Evolutionary conservation across 1,140 invertebrate species (phyloP), one percentile per base, ranked within the genome.

Genomic region (Sinonovacula constricta): DNA sequence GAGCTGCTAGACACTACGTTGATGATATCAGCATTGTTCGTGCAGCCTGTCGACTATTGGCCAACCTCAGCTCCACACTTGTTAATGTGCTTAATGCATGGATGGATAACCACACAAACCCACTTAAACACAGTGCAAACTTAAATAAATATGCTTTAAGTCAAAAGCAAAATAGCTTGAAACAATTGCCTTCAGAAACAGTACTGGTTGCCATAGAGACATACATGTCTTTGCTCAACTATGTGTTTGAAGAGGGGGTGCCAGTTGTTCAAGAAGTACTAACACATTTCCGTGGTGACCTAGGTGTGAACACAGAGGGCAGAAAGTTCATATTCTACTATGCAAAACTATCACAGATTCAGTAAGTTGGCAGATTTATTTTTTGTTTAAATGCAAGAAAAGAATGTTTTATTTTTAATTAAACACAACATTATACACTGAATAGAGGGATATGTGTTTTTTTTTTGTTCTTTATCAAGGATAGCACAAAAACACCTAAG

Each of bases 301-400:
- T 86, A 24, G 83, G 79, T 12, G 75, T 86, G 4, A 82, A 77
- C 54, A 83, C 67, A 22, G 85, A 86, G 39, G 82, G 85, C 12
- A 67, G 85, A 45, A 72, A 79, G 33, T 83, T 84, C 56, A 66
- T 86, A 12, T 86, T 80, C 67, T 80, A 80, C 45, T 83, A 80
- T 66, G 81, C 80, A 28, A 84, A 81, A 66, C 63, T 85, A 39
- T 75, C 81, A 39, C 85, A 86, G 62, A 49, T 83, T 12, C 75
- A 74, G 83, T 84, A 76, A 71, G 68, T 68, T 28, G 54, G 14
- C 22, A 51, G 4, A 3, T 69, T 30, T 33, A 18, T 28, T 24
- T 24, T 49, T n/a, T 49, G 14, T 49, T n/a, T n/a, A n/a, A 49
- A 12, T 49, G 10, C n/a, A n/a, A n/a, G n/a, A n/a, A n/a, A n/a